Conservation (phyloP, 2,888 invertebrate genomes). For the Macrosoma leucophasiata region DNA sequence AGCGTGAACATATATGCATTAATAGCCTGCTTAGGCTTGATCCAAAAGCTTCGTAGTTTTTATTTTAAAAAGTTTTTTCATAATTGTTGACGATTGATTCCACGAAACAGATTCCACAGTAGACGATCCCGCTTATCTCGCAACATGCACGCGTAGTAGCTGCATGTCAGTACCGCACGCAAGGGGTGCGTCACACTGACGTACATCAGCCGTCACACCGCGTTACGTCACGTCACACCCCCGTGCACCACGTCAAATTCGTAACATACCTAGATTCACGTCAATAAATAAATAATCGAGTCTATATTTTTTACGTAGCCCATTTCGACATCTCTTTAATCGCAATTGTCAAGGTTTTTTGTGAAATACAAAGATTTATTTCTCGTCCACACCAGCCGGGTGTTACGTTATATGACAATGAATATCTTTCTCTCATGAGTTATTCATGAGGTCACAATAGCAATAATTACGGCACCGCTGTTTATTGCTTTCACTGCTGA, state of each 20-base stretch:
- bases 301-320: constrained; percentile 3
- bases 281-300: constrained; percentile 27
- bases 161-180: constrained; percentile 20
- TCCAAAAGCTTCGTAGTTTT: no score
- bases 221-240: constrained; percentile 38
- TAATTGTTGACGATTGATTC: no score
- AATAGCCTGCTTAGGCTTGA: no score
- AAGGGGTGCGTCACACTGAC: constrained; percentile 42
- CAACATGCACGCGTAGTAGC: constrained; percentile 10
- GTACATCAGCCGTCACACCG: constrained; percentile 28
- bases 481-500: constrained; percentile 52
- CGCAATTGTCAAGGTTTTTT: constrained; percentile 1
- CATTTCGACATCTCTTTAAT: not conserved
- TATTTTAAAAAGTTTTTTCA: no score
- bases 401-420: constrained; percentile 45
- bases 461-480: constrained; percentile 49
- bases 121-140: constrained; percentile 24
- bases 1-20: no score
- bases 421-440: constrained; percentile 50
- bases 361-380: no score
- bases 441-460: constrained; percentile 56
- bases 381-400: constrained; percentile 28
- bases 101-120: no score
- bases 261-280: constrained; percentile 27
- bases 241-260: constrained; percentile 23